Evolutionary conservation across 2,888 invertebrate species (phyloP).

Genomic region (Chaitophorus viminalis): DNA sequence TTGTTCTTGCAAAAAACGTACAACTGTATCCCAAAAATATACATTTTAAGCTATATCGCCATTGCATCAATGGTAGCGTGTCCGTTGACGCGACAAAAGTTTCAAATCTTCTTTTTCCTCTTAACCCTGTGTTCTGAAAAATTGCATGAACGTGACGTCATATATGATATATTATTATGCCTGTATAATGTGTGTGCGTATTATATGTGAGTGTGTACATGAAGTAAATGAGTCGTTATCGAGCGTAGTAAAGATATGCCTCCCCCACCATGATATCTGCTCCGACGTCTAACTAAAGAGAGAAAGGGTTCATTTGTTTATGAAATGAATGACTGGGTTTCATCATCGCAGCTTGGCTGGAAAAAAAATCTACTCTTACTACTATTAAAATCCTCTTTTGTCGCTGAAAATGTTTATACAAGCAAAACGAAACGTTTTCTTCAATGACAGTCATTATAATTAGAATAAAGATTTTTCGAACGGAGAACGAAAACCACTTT

Average conservation of each 20-base stretch:
- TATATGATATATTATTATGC: not conserved
- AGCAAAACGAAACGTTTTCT: slow-evolving; percentile 32
- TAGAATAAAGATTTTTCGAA: slow-evolving; percentile 20
- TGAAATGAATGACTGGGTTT: slow-evolving; percentile 20
- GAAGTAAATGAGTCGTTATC: slow-evolving; percentile 23
- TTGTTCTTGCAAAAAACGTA: not conserved
- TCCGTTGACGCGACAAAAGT: slow-evolving; percentile 1
- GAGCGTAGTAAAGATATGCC: slow-evolving; percentile 1
- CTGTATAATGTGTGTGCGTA: not conserved
- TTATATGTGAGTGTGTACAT: not conserved
- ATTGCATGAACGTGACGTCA: slow-evolving; percentile 11
- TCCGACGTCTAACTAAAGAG: not conserved
- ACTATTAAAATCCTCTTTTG: slow-evolving; percentile 46
- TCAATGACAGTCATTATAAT: slow-evolving; percentile 34
- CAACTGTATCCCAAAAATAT: not conserved
- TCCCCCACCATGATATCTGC: not conserved
- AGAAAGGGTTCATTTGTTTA: slow-evolving; percentile 34
- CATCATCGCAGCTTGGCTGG: not conserved
- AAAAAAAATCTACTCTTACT: not conserved
- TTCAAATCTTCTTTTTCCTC: not conserved
- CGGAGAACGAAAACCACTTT: not conserved
- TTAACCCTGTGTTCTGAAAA: not conserved
- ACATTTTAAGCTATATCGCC: not conserved
- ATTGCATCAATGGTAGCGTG: not conserved
- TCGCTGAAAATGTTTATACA: slow-evolving; percentile 15